Evolutionary conservation across 2,888 invertebrate species (phyloP).

Genomic region (Helobdella robusta): DNA sequence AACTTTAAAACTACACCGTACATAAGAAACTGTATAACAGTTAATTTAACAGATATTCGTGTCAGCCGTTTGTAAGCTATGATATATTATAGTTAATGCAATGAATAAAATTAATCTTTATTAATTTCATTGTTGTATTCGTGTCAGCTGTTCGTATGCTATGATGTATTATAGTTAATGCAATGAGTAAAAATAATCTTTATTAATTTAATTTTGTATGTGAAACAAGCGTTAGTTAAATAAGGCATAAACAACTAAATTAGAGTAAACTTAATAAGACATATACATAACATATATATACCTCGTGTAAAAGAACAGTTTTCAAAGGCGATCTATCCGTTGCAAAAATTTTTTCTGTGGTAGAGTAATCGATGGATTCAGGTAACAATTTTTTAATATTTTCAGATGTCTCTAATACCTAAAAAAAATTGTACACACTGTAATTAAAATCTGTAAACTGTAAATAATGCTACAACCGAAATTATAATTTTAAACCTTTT

Average conservation of each 20-base stretch:
- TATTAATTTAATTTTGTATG: no score
- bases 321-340: constrained; percentile 66
- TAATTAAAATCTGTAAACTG: neutral
- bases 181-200: no score
- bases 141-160: no score
- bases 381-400: constrained; percentile 69
- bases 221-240: no score
- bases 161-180: no score
- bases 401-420: constrained; percentile 60
- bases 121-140: no score
- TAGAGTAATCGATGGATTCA: constrained; percentile 64
- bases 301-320: constrained; percentile 69
- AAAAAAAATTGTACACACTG: constrained; percentile 31
- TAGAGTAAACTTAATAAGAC: neutral
- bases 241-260: neutral
- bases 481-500: constrained; percentile 55
- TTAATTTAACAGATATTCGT: no score
- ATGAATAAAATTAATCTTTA: no score
- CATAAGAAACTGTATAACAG: no score
- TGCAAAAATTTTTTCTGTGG: constrained; percentile 66
- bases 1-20: no score
- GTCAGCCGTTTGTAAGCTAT: no score
- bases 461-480: neutral
- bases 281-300: constrained; percentile 10
- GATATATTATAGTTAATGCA: no score